Percentiles rank a stretch among this genome's conserved stretches.
phyloP scores from a whole-genome alignment of 2,113 vertebrate species.

The Antennarius striatus region DNA sequence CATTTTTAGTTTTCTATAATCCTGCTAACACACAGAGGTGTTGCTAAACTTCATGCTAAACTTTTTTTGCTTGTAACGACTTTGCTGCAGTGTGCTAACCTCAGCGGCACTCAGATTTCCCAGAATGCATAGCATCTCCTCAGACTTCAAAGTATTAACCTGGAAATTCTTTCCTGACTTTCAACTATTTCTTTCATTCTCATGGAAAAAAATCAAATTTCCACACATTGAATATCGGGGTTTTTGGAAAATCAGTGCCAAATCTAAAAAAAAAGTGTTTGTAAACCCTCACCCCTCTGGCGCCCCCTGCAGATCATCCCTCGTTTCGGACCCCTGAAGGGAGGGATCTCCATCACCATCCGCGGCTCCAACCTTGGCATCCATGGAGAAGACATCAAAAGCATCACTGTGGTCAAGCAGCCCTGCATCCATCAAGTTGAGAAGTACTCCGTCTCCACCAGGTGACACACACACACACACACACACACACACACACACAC shows the following conservation, averaged over 20 bases:
- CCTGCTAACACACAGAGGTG: too few relatives aligned
- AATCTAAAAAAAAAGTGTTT: background rate
- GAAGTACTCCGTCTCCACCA: slow-evolving; percentile 92
- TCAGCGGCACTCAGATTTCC: too few relatives aligned
- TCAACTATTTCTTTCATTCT: too few relatives aligned
- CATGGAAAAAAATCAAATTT: background rate
- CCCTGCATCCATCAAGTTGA: slow-evolving; percentile 83
- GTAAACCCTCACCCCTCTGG: slow-evolving; percentile 8
- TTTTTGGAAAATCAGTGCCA: too few relatives aligned
- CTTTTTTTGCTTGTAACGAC: too few relatives aligned
- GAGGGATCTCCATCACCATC: slow-evolving; percentile 91
- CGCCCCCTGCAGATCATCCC: slow-evolving; percentile 84
- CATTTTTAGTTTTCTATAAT: too few relatives aligned
- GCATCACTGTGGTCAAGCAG: slow-evolving; percentile 82
- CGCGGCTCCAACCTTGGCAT: slow-evolving; percentile 91
- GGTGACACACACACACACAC: slow-evolving; percentile 71
- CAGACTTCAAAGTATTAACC: too few relatives aligned
- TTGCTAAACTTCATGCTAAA: too few relatives aligned
- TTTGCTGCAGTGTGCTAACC: too few relatives aligned
- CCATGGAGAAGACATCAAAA: slow-evolving; percentile 83
- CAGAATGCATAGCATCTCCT: too few relatives aligned
- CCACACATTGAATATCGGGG: slow-evolving; percentile 2
- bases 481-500: background rate
- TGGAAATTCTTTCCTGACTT: too few relatives aligned
- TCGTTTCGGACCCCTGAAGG: slow-evolving; percentile 84